Percentiles rank a stretch among this genome's conserved stretches.
Conservation (phyloP, 2,113 vertebrate genomes). For the Tragulus kanchil region DNA sequence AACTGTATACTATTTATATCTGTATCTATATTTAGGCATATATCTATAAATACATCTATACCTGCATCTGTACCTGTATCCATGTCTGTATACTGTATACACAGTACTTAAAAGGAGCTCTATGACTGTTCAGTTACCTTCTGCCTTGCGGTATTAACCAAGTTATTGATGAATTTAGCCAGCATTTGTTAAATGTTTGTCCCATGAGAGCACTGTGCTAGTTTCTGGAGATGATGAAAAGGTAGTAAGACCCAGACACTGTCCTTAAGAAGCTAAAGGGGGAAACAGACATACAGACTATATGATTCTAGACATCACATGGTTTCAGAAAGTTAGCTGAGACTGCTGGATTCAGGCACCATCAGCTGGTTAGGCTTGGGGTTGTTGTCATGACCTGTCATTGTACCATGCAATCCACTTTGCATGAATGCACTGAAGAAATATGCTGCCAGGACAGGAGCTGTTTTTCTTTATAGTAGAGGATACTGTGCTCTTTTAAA, state of each 20-base stretch:
- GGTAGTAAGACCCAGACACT: neutral
- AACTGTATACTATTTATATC: neutral
- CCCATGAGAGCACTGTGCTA: neutral
- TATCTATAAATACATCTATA: neutral
- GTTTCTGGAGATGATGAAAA: slow-evolving; percentile 9
- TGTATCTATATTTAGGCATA: neutral
- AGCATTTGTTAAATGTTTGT: neutral
- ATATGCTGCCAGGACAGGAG: neutral
- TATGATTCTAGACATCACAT: neutral
- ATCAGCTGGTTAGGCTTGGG: neutral
- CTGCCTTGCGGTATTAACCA: neutral
- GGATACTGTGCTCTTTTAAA: neutral
- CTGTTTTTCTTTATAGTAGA: neutral
- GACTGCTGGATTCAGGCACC: neutral
- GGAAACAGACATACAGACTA: neutral
- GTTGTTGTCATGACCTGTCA: neutral
- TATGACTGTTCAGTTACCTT: neutral
- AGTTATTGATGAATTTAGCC: neutral
- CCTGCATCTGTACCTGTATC: neutral
- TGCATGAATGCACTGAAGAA: neutral
- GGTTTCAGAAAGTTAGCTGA: neutral
- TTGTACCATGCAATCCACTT: neutral
- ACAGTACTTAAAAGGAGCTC: neutral
- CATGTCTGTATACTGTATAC: neutral
- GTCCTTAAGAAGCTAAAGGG: neutral